These are phyloP conservation scores for Zosterops hypoxanthus DNA, from an alignment of 2,113 vertebrate species.

Conservation along the genomic window DNA sequence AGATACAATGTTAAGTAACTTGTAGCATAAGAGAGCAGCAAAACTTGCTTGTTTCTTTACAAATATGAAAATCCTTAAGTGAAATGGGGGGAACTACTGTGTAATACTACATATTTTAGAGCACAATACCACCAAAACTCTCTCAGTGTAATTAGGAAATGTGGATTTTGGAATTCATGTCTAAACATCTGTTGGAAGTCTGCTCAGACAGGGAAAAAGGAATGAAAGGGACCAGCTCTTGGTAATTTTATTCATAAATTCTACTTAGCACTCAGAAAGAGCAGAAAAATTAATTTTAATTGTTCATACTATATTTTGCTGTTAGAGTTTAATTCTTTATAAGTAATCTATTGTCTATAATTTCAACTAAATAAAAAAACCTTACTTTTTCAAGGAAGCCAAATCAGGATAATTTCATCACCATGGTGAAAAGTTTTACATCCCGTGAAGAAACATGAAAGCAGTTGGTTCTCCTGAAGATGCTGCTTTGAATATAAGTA, in stretches of 20 bases:
- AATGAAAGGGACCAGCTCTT: background rate
- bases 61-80: background rate
- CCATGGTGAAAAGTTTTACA: background rate
- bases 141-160: background rate
- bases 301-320: background rate
- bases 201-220: background rate
- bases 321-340: background rate
- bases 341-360: background rate
- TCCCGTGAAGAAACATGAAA: conserved; percentile 4
- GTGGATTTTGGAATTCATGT: background rate
- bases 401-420: background rate
- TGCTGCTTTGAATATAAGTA: background rate
- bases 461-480: background rate
- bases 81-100: background rate
- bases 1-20: background rate
- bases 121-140: background rate
- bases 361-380: background rate
- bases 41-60: background rate
- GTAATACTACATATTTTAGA: background rate
- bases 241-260: background rate
- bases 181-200: background rate
- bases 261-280: background rate
- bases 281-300: background rate
- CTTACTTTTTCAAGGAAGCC: background rate
- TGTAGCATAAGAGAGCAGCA: background rate